These are phyloP conservation scores for Sebastes miniatus DNA, from an alignment of 2,797 vertebrate genomes.

Conservation along the genomic window DNA sequence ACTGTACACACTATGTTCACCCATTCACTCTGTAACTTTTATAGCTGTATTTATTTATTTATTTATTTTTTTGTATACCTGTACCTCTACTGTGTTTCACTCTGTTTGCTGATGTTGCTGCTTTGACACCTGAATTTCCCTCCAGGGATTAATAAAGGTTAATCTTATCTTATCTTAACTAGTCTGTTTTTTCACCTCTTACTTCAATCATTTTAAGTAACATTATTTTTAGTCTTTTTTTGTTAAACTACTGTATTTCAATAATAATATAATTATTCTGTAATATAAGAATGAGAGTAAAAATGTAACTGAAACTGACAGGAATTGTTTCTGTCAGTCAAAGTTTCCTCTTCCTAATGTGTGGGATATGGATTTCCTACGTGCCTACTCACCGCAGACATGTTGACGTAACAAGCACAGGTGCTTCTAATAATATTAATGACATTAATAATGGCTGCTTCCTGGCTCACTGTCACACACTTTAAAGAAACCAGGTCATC, in stretches of 20 bases:
- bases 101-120: too few relatives aligned
- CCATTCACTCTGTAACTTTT: too few relatives aligned
- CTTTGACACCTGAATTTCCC: too few relatives aligned
- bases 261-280: neutral
- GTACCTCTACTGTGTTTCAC: too few relatives aligned
- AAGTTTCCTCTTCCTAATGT: constrained; percentile 26
- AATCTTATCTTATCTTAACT: too few relatives aligned
- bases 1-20: too few relatives aligned
- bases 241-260: neutral
- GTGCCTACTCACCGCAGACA: neutral
- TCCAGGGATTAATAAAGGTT: too few relatives aligned
- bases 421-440: neutral
- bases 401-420: neutral
- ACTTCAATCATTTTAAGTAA: neutral
- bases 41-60: too few relatives aligned
- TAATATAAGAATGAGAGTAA: neutral
- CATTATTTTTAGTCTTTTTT: neutral
- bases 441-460: neutral
- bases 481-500: neutral
- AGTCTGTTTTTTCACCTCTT: too few relatives aligned
- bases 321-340: neutral
- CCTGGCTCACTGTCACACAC: neutral
- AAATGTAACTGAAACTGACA: neutral
- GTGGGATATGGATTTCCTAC: constrained; percentile 4
- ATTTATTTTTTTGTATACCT: too few relatives aligned